These are phyloP conservation scores for Neoniphon sammara DNA, from an alignment of 2,797 vertebrate genomes.

Conservation along the genomic window DNA sequence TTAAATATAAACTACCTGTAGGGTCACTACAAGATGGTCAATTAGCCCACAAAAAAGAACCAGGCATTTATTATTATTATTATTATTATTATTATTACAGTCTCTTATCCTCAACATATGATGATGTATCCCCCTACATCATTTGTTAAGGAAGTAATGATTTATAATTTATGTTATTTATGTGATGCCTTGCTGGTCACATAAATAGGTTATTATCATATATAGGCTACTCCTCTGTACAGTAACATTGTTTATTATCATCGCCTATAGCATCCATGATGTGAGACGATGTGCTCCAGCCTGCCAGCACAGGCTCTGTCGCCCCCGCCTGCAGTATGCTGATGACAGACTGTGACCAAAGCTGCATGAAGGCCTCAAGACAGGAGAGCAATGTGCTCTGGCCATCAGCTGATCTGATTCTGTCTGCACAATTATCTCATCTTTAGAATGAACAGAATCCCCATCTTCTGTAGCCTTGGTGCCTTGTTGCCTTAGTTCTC, in stretches of 20 bases:
- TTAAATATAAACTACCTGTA: too few species aligned
- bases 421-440: constrained; percentile 3
- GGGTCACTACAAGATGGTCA: too few species aligned
- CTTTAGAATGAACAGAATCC: neutral
- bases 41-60: too few species aligned
- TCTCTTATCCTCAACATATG: too few species aligned
- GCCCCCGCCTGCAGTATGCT: constrained; percentile 58
- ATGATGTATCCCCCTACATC: too few species aligned
- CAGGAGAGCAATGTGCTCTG: neutral
- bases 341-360: constrained; percentile 41
- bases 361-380: constrained; percentile 35
- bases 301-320: constrained; percentile 33
- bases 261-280: constrained; percentile 47
- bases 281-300: constrained; percentile 44
- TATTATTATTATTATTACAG: too few species aligned
- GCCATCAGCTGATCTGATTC: neutral
- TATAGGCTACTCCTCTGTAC: neutral
- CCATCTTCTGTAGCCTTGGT: neutral
- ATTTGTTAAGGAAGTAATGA: too few species aligned
- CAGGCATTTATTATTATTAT: too few species aligned
- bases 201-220: neutral
- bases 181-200: too few species aligned
- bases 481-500: neutral
- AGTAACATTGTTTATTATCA: neutral
- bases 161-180: too few species aligned